Evolutionary conservation across 2,888 invertebrate genomes (phyloP).

Genomic region (Cephus sareptanus): DNA sequence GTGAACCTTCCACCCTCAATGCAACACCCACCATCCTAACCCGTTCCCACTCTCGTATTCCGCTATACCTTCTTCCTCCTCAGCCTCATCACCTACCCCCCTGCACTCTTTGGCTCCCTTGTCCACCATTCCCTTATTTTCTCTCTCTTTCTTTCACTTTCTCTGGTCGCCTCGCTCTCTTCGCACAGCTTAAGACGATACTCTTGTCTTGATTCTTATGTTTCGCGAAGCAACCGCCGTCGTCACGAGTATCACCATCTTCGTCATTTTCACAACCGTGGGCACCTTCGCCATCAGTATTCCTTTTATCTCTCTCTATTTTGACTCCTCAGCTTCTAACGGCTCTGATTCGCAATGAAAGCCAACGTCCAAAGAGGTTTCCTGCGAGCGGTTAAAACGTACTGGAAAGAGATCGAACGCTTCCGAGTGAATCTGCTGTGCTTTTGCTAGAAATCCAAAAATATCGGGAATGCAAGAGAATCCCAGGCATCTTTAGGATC

Average conservation of each 20-base stretch:
- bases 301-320: neutral
- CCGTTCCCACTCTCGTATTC: neutral
- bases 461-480: neutral
- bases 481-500: neutral
- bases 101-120: constrained; percentile 5
- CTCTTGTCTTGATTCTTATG: neutral
- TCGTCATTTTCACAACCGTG: too few species aligned
- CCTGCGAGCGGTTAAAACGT: neutral
- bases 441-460: neutral
- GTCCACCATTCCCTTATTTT: neutral
- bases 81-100: constrained; percentile 42
- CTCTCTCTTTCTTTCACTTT: neutral
- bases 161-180: neutral
- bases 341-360: neutral
- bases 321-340: neutral
- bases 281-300: neutral
- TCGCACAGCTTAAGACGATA: neutral
- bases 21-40: constrained; percentile 1
- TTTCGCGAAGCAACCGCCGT: neutral
- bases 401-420: neutral
- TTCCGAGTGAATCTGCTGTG: neutral
- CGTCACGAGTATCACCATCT: neutral
- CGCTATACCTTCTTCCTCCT: constrained; percentile 14
- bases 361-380: neutral
- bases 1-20: constrained; percentile 10